Conservation (phyloP, 2,113 vertebrate genomes). For the Bubo blakistoni region DNA sequence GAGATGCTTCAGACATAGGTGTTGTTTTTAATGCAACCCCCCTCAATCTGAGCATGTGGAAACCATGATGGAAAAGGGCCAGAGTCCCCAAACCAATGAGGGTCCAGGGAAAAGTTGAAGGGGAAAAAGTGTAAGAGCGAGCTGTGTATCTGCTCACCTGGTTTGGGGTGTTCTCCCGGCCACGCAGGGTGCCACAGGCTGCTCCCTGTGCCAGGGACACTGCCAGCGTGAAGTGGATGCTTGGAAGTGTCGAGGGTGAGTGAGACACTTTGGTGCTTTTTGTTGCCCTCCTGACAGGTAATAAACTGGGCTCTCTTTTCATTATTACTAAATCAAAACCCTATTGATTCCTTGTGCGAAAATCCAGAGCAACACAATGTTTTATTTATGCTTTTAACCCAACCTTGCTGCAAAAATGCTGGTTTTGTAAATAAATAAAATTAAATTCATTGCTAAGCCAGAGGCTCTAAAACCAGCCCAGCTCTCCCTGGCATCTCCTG, state of each 20-base stretch:
- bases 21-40: neutral
- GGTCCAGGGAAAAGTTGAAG: neutral
- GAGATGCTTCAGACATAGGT: neutral
- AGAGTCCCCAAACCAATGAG: neutral
- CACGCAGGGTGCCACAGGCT: rapidly evolving
- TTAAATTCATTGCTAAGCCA: neutral
- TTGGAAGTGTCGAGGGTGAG: neutral
- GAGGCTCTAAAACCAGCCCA: neutral
- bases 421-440: neutral
- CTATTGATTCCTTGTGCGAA: constrained; percentile 32
- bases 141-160: neutral
- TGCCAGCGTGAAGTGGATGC: neutral
- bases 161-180: neutral
- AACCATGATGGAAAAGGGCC: neutral
- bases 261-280: neutral
- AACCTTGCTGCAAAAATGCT: neutral
- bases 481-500: neutral
- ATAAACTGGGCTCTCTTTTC: neutral
- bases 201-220: rapidly evolving
- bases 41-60: neutral
- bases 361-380: neutral
- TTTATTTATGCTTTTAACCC: constrained; percentile 18
- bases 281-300: neutral
- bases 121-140: neutral
- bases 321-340: constrained; percentile 49